A percentile compares a stretch with the other conserved stretches of the same genome.
Evolutionary conservation across 2,797 vertebrate genomes (phyloP).

Genomic region (Helicolenus hilgendorfi): DNA sequence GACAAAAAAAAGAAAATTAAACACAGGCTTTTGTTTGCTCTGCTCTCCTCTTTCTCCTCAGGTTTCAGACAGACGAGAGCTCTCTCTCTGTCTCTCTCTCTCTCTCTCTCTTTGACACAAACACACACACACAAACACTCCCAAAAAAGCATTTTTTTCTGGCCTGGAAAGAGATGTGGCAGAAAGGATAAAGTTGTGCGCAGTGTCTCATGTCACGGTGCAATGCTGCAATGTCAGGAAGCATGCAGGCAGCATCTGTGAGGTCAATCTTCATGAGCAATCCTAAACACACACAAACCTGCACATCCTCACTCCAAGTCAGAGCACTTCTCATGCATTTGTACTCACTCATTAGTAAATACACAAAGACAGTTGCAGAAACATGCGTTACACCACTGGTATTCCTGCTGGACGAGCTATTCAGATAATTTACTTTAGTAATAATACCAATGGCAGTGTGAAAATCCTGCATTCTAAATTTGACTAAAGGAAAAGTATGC

Average conservation of each 20-base stretch:
- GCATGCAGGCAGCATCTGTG: not conserved
- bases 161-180: not conserved
- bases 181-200: constrained; percentile 14
- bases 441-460: not conserved
- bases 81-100: not conserved
- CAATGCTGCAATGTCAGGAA: constrained; percentile 7
- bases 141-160: not conserved
- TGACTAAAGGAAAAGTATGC: not conserved
- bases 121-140: not conserved
- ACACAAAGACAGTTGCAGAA: constrained; percentile 12
- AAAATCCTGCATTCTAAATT: not conserved
- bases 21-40: constrained; percentile 80
- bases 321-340: not conserved
- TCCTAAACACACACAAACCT: not conserved
- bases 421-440: not conserved
- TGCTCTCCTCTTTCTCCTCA: constrained; percentile 53
- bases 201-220: constrained; percentile 4
- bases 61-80: constrained; percentile 66
- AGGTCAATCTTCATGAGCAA: not conserved
- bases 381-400: not conserved
- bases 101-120: not conserved
- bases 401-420: not conserved
- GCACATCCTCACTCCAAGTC: not conserved
- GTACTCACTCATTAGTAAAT: not conserved
- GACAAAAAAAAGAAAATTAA: constrained; percentile 74